These are phyloP conservation scores for Rhyzopertha dominica DNA, from an alignment of 1,140 invertebrate species.

Conservation along the genomic window DNA sequence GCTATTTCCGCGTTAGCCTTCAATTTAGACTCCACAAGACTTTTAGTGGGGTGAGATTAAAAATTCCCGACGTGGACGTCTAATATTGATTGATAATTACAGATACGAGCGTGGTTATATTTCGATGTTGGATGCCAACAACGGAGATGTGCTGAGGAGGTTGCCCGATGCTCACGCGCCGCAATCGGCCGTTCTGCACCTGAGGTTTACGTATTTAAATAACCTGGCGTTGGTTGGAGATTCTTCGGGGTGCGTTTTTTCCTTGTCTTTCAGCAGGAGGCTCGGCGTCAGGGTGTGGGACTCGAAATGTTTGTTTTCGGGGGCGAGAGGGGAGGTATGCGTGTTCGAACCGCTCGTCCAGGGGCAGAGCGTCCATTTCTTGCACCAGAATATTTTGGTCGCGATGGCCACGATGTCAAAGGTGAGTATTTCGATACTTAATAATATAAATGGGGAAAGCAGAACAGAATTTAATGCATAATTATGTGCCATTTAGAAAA, in stretches of 20 bases:
- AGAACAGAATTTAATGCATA: no score
- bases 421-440: no score
- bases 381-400: slow-evolving; percentile 72
- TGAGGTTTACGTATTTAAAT: slow-evolving; percentile 59
- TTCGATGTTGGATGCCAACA: slow-evolving; percentile 73
- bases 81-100: slow-evolving; percentile 15
- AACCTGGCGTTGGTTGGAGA: slow-evolving; percentile 80
- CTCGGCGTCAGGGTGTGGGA: slow-evolving; percentile 84
- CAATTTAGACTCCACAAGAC: slow-evolving; percentile 78
- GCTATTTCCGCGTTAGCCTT: slow-evolving; percentile 83
- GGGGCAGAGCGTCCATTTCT: slow-evolving; percentile 61
- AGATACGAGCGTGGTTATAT: slow-evolving; percentile 78
- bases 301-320: slow-evolving; percentile 86
- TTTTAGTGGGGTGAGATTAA: slow-evolving; percentile 69
- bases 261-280: slow-evolving; percentile 83
- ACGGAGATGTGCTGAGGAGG: slow-evolving; percentile 71
- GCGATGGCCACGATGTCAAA: slow-evolving; percentile 92
- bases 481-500: no score
- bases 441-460: no score
- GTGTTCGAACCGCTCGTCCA: slow-evolving; percentile 79
- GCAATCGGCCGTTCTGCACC: slow-evolving; percentile 79
- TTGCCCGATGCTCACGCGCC: slow-evolving; percentile 83
- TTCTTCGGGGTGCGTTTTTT: slow-evolving; percentile 96
- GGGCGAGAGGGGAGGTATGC: slow-evolving; percentile 91
- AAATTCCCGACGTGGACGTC: no score